Percentiles rank a stretch among this genome's conserved stretches.
Conservation (phyloP, 2,888 invertebrate genomes). For the Cheilosia vernalis region DNA sequence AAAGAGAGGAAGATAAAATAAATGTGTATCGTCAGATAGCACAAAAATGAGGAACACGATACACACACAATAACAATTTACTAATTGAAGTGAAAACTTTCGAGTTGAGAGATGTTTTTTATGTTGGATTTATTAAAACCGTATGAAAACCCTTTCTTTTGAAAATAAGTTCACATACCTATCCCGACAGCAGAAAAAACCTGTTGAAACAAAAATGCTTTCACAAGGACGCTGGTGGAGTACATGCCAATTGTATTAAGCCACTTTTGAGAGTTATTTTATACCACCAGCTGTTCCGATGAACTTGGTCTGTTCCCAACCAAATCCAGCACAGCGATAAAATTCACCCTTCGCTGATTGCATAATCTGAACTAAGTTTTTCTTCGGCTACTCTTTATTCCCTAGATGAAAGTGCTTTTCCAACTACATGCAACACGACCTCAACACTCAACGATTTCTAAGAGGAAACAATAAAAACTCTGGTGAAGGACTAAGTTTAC, state of each 20-base stretch:
- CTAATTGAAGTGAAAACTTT: conserved; percentile 58
- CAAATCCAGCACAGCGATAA: background rate
- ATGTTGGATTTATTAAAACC: no score
- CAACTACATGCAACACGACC: background rate
- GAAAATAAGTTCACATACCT: no score
- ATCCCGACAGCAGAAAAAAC: no score
- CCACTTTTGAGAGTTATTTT: no score
- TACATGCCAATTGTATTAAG: no score
- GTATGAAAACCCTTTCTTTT: no score
- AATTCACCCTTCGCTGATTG: background rate
- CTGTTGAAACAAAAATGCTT: no score
- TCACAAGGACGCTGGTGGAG: no score
- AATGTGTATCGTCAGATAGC: conserved; percentile 17
- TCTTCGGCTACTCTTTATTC: no score
- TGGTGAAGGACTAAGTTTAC: no score
- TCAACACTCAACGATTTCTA: background rate
- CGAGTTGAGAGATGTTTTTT: background rate
- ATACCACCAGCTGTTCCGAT: no score
- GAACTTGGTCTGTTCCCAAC: no score
- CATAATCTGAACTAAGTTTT: background rate
- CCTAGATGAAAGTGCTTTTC: background rate
- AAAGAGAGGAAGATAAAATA: background rate
- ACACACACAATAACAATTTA: conserved; percentile 43
- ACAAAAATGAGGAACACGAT: conserved; percentile 25
- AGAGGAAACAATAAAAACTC: background rate